Conservation (phyloP, 2,113 vertebrate genomes). For the Chiloscyllium plagiosum region DNA sequence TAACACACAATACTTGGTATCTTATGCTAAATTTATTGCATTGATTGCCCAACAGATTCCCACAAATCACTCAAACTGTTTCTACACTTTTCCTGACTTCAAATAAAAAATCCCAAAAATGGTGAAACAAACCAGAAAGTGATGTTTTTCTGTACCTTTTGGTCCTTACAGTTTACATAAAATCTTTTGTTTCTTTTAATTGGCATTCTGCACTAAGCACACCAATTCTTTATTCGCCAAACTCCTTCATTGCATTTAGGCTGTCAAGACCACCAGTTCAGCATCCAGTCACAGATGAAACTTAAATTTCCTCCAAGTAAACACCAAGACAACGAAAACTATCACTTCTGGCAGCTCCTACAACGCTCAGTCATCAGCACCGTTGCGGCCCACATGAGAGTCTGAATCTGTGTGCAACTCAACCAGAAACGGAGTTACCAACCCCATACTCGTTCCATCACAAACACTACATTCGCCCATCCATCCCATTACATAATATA, state of each 20-base stretch:
- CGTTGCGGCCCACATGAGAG: background rate
- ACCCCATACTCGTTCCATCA: background rate
- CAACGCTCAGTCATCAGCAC: background rate
- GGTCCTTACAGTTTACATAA: background rate
- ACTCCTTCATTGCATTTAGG: background rate
- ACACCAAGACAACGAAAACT: background rate
- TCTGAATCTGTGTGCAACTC: background rate
- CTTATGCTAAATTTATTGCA: background rate
- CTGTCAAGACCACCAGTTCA: background rate
- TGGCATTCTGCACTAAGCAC: background rate
- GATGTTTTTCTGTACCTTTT: background rate
- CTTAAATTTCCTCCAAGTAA: background rate
- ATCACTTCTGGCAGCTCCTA: background rate
- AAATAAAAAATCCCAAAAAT: background rate
- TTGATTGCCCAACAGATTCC: background rate
- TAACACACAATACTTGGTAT: background rate
- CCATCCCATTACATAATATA: background rate
- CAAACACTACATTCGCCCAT: background rate
- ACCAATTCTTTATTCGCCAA: background rate
- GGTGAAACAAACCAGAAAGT: background rate
- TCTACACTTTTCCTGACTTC: background rate
- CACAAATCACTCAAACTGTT: background rate
- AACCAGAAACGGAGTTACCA: background rate
- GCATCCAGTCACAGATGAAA: background rate
- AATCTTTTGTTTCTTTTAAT: background rate